Evolutionary conservation across 2,888 invertebrate species (phyloP).

Genomic region (Griposia aprilina): DNA sequence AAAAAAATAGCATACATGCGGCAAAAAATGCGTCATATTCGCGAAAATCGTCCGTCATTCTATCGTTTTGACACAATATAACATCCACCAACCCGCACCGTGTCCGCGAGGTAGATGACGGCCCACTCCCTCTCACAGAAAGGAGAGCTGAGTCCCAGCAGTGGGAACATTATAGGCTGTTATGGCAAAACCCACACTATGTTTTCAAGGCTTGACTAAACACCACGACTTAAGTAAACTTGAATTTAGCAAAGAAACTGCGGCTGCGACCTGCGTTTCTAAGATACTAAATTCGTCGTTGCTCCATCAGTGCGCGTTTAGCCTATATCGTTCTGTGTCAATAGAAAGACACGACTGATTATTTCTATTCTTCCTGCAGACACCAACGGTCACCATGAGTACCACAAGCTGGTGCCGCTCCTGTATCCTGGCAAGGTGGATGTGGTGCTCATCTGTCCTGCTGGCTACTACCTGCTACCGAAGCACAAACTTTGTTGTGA

Average conservation of each 20-base stretch:
- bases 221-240: background rate
- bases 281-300: background rate
- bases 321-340: background rate
- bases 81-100: no score
- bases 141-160: background rate
- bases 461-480: conserved; percentile 73
- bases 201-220: background rate
- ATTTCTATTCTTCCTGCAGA: conserved; percentile 35
- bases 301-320: background rate
- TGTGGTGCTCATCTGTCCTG: conserved; percentile 73
- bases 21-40: background rate
- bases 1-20: background rate
- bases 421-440: conserved; percentile 67
- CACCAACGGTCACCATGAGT: conserved; percentile 60
- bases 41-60: background rate
- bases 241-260: background rate
- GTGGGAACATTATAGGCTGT: no score
- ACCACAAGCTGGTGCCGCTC: conserved; percentile 58
- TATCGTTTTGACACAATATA: background rate
- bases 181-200: no score
- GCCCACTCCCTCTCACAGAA: background rate
- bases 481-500: conserved; percentile 78
- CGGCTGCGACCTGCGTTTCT: background rate
- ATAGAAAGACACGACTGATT: background rate
- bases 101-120: no score